Percentiles rank a stretch among this genome's conserved stretches.
These are phyloP conservation scores for Drosophila sp. DNA, from an alignment of 1,140 invertebrate genomes.

Conservation along the genomic window DNA sequence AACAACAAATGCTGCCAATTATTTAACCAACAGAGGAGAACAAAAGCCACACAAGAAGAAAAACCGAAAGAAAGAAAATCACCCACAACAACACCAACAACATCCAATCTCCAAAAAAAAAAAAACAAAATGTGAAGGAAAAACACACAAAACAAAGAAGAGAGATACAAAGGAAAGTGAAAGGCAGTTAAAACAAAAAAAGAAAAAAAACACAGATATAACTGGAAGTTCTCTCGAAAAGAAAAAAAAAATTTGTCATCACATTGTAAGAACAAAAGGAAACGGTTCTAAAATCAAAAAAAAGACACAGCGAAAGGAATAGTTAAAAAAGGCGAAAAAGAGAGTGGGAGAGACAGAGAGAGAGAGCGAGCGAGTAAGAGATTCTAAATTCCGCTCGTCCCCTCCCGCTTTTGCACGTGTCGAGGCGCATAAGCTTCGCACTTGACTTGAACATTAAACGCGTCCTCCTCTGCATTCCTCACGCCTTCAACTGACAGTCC, in stretches of 20 bases:
- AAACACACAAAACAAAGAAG: constrained; percentile 41
- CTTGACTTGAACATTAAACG: constrained; percentile 78
- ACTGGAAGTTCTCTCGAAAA: constrained; percentile 54
- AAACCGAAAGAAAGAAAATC: constrained; percentile 21
- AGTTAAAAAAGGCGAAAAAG: neutral
- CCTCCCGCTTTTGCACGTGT: constrained; percentile 42
- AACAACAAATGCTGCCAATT: constrained; percentile 41
- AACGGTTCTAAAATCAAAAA: constrained; percentile 37
- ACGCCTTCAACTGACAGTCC: neutral
- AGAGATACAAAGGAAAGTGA: constrained; percentile 35
- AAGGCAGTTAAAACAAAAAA: constrained; percentile 45
- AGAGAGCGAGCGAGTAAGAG: constrained; percentile 1
- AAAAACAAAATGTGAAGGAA: constrained; percentile 20
- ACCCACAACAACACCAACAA: constrained; percentile 28
- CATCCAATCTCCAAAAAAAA: constrained; percentile 70
- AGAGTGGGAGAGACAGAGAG: constrained; percentile 15
- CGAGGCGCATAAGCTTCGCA: constrained; percentile 68
- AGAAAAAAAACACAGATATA: constrained; percentile 46
- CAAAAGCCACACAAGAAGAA: constrained; percentile 16
- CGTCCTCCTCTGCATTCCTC: constrained; percentile 24
- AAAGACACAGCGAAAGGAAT: constrained; percentile 35
- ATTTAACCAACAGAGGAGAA: constrained; percentile 33
- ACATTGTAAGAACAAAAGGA: constrained; percentile 68
- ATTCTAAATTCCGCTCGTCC: constrained; percentile 7
- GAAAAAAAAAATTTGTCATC: constrained; percentile 72